Evolutionary conservation across 2,113 vertebrate species (phyloP).

Genomic region (Salvelinus namaycush): DNA sequence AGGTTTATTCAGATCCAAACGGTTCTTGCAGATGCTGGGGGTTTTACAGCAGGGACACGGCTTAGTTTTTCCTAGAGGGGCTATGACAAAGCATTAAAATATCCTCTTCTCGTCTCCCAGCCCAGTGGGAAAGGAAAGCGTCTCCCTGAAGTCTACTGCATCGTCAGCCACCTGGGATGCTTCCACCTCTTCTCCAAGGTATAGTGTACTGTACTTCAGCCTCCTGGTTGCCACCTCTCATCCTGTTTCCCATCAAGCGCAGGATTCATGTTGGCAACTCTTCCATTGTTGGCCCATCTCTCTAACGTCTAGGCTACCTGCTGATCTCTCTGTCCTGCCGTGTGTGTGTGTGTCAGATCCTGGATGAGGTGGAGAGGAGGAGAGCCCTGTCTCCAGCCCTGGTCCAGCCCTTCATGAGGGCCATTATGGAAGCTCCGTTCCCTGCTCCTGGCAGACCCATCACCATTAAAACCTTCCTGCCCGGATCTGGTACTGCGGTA

Average conservation of each 20-base stretch:
- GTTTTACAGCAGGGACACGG: no score
- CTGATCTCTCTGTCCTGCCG: no score
- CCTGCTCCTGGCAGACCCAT: constrained; percentile 88
- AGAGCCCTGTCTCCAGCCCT: constrained; percentile 87
- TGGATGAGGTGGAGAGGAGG: constrained; percentile 91
- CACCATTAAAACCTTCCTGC: constrained; percentile 87
- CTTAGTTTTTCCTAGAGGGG: neutral
- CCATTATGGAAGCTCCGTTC: constrained; percentile 92
- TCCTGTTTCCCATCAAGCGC: neutral
- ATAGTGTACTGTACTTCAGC: neutral
- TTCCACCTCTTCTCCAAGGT: constrained; percentile 94
- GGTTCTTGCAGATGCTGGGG: no score
- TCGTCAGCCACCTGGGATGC: constrained; percentile 89
- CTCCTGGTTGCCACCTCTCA: neutral
- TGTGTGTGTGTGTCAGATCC: constrained; percentile 70
- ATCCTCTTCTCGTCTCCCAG: constrained; percentile 32
- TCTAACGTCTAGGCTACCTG: no score
- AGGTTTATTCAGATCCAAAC: no score
- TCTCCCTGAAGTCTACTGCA: constrained; percentile 91
- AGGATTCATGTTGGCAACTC: no score
- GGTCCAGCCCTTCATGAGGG: constrained; percentile 94
- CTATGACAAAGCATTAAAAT: neutral
- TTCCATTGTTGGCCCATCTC: no score
- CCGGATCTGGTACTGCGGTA: constrained; percentile 90
- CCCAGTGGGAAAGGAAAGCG: constrained; percentile 88